Percentiles rank a stretch among this genome's conserved stretches.
Evolutionary conservation across 1,140 invertebrate genomes (phyloP).

Genomic region (Dendroctonus ponderosae): DNA sequence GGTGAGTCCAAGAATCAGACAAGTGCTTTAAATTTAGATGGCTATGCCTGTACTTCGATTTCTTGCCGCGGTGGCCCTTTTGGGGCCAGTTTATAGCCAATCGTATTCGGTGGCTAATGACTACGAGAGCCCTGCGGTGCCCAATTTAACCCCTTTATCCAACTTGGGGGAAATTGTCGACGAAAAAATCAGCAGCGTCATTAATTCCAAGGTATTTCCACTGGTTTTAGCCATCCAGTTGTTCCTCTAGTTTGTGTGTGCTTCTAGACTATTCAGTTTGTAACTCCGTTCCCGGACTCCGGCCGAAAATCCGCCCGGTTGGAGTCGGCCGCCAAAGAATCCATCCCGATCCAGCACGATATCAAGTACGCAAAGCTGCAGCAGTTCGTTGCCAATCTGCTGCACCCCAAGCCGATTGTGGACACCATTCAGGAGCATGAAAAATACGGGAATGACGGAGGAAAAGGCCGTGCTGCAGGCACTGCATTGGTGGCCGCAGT

Average conservation of each 20-base stretch:
- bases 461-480: slow-evolving; percentile 58
- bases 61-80: no score
- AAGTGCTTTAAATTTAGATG: no score
- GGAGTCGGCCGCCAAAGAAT: slow-evolving; percentile 39
- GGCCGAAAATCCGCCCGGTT: slow-evolving; percentile 41
- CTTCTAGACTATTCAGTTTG: slow-evolving; percentile 34
- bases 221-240: no score
- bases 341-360: slow-evolving; percentile 39
- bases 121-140: slow-evolving; percentile 2
- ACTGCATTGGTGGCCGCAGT: slow-evolving; percentile 59
- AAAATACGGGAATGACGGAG: slow-evolving; percentile 68
- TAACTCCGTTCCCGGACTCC: slow-evolving; percentile 39
- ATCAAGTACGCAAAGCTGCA: slow-evolving; percentile 54
- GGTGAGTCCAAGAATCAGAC: no score
- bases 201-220: slow-evolving; percentile 33
- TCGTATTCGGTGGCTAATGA: not conserved
- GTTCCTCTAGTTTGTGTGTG: not conserved
- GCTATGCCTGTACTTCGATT: no score
- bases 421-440: slow-evolving; percentile 67
- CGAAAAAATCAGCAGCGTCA: slow-evolving; percentile 28
- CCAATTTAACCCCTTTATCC: slow-evolving; percentile 31
- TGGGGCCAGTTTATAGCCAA: no score
- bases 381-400: slow-evolving; percentile 51
- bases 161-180: slow-evolving; percentile 32
- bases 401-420: slow-evolving; percentile 63